phyloP scores from a whole-genome alignment of 2,888 invertebrate species.

The Pyrrhosoma nymphula region DNA sequence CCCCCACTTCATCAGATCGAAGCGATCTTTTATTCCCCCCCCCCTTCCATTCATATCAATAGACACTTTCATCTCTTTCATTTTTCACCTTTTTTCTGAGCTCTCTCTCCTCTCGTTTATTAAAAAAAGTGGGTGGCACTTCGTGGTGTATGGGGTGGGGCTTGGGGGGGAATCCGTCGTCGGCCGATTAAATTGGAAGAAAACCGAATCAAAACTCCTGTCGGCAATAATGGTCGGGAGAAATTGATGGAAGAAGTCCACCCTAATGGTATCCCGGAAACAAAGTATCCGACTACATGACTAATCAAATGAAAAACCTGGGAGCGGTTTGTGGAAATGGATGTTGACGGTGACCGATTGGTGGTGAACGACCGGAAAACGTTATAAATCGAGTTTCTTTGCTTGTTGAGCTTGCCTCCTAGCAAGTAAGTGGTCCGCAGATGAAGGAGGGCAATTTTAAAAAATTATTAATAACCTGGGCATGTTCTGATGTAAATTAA shows the following conservation, averaged over 20 bases:
- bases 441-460: background rate
- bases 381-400: background rate
- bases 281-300: background rate
- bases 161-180: background rate
- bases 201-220: background rate
- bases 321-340: background rate
- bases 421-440: background rate
- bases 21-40: background rate
- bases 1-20: background rate
- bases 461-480: background rate
- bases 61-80: background rate
- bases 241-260: background rate
- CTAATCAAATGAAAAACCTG: background rate
- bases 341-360: background rate
- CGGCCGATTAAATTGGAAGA: background rate
- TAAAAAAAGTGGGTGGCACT: background rate
- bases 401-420: background rate
- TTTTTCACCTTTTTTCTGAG: background rate
- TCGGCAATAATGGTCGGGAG: background rate
- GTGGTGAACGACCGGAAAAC: background rate
- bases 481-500: no score
- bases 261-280: background rate
- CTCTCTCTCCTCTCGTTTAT: background rate
- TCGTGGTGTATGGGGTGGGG: no score
- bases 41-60: constrained; percentile 17